A percentile compares a stretch with the other conserved stretches of the same genome.
These are phyloP conservation scores for Muscicapa striata DNA, from an alignment of 2,797 vertebrate genomes.

Conservation along the genomic window DNA sequence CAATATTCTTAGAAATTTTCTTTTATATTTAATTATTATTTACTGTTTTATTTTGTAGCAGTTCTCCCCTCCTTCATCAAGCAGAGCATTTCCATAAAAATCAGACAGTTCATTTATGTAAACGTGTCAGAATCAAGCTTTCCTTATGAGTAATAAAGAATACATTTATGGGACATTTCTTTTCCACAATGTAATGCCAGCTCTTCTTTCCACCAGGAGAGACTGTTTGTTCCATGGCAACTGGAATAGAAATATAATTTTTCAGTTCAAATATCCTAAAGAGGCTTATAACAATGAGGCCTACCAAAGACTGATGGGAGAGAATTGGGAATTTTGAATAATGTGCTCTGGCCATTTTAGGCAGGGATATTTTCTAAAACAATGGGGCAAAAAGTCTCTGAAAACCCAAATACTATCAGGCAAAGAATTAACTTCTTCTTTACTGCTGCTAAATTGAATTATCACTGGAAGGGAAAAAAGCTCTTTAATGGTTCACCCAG, in stretches of 20 bases:
- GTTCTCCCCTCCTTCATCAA: background rate
- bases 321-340: background rate
- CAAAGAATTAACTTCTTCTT: constrained; percentile 17
- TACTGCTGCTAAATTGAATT: constrained; percentile 26
- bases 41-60: background rate
- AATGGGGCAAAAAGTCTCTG: background rate
- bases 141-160: background rate
- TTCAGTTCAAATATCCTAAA: background rate
- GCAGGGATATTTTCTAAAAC: background rate
- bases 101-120: background rate
- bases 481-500: background rate
- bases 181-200: background rate
- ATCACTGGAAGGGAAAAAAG: background rate
- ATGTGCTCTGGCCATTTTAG: background rate
- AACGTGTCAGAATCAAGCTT: background rate
- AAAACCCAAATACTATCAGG: background rate
- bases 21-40: constrained; percentile 41
- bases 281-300: background rate
- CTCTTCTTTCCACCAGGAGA: constrained; percentile 4
- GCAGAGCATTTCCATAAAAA: background rate
- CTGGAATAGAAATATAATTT: background rate
- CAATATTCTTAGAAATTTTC: background rate
- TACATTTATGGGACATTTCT: background rate
- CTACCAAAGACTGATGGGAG: background rate
- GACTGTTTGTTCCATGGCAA: background rate